A percentile compares a stretch with the other conserved stretches of the same genome.
Conservation (phyloP, 23 tunicate genomes). For the Botrylloides violaceus region DNA sequence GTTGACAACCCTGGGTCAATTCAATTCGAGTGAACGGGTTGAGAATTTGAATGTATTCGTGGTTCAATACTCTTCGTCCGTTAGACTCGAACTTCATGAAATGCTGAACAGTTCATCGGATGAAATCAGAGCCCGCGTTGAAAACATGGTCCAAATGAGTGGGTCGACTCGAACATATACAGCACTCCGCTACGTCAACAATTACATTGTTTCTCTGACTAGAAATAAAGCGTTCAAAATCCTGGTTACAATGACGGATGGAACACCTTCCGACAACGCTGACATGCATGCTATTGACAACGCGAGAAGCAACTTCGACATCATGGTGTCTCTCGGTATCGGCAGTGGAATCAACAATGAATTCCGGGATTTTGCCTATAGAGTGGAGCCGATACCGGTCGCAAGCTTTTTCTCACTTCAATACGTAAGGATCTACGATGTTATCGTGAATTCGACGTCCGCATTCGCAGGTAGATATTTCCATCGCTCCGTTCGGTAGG, state of each 20-base stretch:
- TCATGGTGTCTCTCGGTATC: conserved; percentile 63
- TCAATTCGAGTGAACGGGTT: no score
- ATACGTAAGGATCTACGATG: no score
- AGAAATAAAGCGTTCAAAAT: conserved; percentile 41
- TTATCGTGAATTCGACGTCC: no score
- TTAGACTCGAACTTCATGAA: conserved; percentile 35
- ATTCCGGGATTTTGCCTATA: no score
- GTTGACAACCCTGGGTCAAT: no score
- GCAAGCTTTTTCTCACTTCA: no score
- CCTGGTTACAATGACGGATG: conserved; percentile 74
- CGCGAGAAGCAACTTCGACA: conserved; percentile 41
- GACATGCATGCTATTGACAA: conserved; percentile 33
- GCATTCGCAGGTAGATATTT: no score
- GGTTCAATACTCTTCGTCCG: no score
- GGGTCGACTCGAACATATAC: conserved; percentile 59
- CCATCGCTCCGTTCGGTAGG: no score
- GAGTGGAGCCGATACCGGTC: no score
- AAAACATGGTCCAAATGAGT: conserved; percentile 35
- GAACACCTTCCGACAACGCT: conserved; percentile 47
- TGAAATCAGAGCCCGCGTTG: conserved; percentile 18
- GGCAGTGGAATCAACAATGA: conserved; percentile 30
- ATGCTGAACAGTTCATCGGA: conserved; percentile 5
- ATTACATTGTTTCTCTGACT: conserved; percentile 23
- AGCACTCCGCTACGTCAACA: conserved; percentile 37
- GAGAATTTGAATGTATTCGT: no score